Percentiles rank a stretch among this genome's conserved stretches.
These are phyloP conservation scores for Gymnorhina tibicen DNA, from an alignment of 2,113 vertebrate species.

Conservation along the genomic window DNA sequence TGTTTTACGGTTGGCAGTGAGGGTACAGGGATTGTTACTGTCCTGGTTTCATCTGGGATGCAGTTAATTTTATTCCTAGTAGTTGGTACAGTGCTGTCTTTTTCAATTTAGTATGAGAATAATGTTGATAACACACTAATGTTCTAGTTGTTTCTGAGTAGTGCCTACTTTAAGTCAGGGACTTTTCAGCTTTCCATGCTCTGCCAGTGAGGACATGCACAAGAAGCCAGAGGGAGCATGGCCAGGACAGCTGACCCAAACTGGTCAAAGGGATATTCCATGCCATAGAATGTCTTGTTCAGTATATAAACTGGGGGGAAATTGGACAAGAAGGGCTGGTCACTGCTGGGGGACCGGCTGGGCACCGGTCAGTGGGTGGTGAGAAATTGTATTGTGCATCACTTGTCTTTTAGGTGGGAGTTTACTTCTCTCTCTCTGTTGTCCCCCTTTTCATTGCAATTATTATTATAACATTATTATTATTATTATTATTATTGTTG, in stretches of 20 bases:
- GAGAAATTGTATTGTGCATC: background rate
- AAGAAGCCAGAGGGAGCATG: background rate
- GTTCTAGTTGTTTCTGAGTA: background rate
- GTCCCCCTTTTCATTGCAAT: background rate
- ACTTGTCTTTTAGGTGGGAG: background rate
- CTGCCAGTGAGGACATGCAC: background rate
- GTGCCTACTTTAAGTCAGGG: background rate
- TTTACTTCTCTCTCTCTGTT: background rate
- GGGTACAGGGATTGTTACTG: background rate
- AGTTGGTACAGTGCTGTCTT: background rate
- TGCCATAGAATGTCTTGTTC: background rate
- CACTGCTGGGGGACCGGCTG: background rate
- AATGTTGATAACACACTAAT: background rate
- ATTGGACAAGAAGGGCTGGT: background rate
- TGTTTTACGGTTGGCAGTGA: background rate
- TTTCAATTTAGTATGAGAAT: background rate
- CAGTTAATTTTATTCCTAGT: background rate
- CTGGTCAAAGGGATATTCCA: background rate
- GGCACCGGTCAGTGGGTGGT: background rate
- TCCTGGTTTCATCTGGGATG: background rate
- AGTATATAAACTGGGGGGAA: background rate
- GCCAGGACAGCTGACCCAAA: background rate
- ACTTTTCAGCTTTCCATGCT: background rate
- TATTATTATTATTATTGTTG: fast-evolving
- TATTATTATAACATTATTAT: background rate